phyloP scores from a whole-genome alignment of 2,113 vertebrate species.

The Sciurus niger region DNA sequence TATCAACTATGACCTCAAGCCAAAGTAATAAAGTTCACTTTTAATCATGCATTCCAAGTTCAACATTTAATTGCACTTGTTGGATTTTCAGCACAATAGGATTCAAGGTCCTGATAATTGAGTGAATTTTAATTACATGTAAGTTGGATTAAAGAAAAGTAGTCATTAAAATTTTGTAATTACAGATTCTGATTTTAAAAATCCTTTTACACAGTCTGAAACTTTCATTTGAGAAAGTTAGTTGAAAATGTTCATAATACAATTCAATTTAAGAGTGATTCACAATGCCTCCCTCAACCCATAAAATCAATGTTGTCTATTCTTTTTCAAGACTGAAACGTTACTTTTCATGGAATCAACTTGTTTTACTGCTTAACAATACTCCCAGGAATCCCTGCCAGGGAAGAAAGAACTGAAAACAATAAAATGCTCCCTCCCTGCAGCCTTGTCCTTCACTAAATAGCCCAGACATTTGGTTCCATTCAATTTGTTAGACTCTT shows the following conservation, averaged over 20 bases:
- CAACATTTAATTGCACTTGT: background rate
- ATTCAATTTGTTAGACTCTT: background rate
- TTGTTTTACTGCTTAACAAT: background rate
- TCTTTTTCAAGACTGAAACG: constrained; percentile 29
- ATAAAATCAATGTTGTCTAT: background rate
- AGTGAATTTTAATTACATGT: constrained; percentile 6
- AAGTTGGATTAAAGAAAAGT: constrained; percentile 19
- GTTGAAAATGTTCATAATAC: background rate
- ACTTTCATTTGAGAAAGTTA: constrained; percentile 17
- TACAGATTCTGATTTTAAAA: constrained; percentile 25
- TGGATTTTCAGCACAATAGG: background rate
- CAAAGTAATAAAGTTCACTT: background rate
- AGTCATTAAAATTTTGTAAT: constrained; percentile 8
- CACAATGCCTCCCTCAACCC: background rate
- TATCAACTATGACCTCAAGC: background rate
- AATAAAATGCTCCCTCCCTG: background rate
- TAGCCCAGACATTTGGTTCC: background rate
- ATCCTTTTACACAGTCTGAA: background rate
- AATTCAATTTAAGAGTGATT: background rate
- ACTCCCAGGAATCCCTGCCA: background rate
- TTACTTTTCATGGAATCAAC: background rate
- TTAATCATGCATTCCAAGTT: background rate
- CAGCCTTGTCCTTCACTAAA: background rate
- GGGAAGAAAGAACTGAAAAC: background rate
- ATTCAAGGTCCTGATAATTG: background rate